Conservation (phyloP, 2,113 vertebrate species). For the Amblyopsis rosae region DNA sequence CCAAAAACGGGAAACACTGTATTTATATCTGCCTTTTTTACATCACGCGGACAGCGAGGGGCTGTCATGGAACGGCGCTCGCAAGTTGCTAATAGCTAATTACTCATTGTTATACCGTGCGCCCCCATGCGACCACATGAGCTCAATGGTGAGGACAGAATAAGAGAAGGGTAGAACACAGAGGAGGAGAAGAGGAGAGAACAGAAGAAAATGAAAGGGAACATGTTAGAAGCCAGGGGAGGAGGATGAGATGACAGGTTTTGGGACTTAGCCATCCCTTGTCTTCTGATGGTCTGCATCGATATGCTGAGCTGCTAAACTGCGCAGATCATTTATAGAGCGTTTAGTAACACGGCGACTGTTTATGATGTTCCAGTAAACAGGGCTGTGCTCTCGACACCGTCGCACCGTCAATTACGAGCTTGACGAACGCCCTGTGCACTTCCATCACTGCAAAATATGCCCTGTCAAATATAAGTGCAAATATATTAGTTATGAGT, state of each 20-base stretch:
- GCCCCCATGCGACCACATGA: background rate
- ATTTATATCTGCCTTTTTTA: constrained; percentile 51
- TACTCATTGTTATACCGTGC: background rate
- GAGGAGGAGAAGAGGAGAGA: background rate
- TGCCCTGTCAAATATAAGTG: no score
- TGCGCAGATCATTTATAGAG: constrained; percentile 46
- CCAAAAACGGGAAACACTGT: constrained; percentile 24
- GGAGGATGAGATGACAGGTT: constrained; percentile 4
- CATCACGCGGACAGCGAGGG: constrained; percentile 34
- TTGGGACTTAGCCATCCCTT: constrained; percentile 11
- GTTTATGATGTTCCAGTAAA: constrained; percentile 54
- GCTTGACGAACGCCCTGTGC: constrained; percentile 31
- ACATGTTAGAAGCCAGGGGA: background rate
- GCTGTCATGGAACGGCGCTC: background rate
- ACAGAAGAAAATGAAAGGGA: background rate
- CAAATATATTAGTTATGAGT: no score
- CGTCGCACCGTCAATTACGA: constrained; percentile 36
- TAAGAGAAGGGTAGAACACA: background rate
- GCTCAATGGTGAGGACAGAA: background rate
- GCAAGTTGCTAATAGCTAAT: background rate
- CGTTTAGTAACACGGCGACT: constrained; percentile 38
- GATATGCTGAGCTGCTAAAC: constrained; percentile 27
- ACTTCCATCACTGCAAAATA: background rate
- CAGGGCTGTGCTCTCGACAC: constrained; percentile 33
- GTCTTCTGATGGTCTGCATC: constrained; percentile 43